These are phyloP conservation scores for Channa maculata DNA, from an alignment of 2,113 vertebrate genomes.

Conservation along the genomic window DNA sequence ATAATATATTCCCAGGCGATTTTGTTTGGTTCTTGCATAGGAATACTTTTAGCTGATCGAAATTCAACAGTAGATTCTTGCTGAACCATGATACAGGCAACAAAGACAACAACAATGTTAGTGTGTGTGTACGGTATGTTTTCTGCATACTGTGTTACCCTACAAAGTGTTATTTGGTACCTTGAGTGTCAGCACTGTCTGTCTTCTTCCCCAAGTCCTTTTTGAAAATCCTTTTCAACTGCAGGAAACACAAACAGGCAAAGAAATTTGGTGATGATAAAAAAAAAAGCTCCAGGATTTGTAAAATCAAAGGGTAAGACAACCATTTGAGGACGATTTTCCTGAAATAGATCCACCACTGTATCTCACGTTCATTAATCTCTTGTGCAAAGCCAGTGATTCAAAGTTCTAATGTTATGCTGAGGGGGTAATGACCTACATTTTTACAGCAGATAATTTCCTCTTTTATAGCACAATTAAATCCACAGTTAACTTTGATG, in stretches of 20 bases:
- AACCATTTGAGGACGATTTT: not conserved
- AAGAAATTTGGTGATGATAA: conserved; percentile 27
- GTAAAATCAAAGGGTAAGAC: not conserved
- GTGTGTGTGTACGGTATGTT: not conserved
- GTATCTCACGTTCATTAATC: not conserved
- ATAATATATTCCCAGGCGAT: no score
- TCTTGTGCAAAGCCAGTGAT: not conserved
- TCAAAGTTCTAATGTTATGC: not conserved
- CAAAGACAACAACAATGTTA: not conserved
- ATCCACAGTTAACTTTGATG: not conserved
- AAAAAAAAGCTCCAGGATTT: not conserved
- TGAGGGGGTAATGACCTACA: not conserved
- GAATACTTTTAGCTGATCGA: no score
- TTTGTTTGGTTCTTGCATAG: no score
- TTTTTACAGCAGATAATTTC: not conserved
- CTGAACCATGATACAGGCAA: conserved; percentile 1
- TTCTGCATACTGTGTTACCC: conserved; percentile 35
- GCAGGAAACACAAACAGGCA: conserved; percentile 10
- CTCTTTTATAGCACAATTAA: not conserved
- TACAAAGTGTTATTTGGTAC: conserved; percentile 66
- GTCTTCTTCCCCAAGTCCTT: conserved; percentile 92
- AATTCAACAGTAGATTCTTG: not conserved
- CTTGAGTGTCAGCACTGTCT: conserved; percentile 84
- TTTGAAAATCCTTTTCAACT: conserved; percentile 92
- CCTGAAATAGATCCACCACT: not conserved